phyloP scores from a whole-genome alignment of 2,113 vertebrate species.

The Anoura caudifer region DNA sequence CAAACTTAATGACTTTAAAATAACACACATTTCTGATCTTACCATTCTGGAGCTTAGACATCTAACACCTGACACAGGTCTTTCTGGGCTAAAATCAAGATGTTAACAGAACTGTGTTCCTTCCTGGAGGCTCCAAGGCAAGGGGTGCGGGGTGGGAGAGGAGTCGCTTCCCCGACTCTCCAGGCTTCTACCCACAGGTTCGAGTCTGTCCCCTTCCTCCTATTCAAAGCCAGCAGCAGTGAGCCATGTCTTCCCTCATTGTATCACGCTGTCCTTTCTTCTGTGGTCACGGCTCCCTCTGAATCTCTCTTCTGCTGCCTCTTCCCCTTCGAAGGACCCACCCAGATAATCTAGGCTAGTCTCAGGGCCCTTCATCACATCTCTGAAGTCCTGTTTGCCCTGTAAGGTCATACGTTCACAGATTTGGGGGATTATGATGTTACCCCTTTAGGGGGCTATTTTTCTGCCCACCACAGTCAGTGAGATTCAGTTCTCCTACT shows the following conservation, averaged over 20 bases:
- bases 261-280: not conserved
- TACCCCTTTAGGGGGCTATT: not conserved
- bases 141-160: not conserved
- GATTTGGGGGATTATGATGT: not conserved
- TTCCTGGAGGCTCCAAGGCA: not conserved
- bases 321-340: not conserved
- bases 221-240: not conserved
- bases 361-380: not conserved
- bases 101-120: not conserved
- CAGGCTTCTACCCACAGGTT: not conserved
- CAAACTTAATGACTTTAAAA: not conserved
- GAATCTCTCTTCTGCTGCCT: not conserved
- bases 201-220: rapidly evolving
- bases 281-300: not conserved
- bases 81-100: not conserved
- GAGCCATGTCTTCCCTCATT: not conserved
- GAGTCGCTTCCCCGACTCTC: not conserved
- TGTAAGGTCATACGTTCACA: not conserved
- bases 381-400: not conserved
- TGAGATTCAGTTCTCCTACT: not conserved
- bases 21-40: not conserved
- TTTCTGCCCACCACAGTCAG: too few species aligned
- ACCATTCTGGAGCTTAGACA: not conserved
- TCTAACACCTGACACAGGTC: not conserved
- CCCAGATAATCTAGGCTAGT: not conserved